phyloP scores from a whole-genome alignment of 2,113 vertebrate genomes.

The Sinocyclocheilus rhinocerous region DNA sequence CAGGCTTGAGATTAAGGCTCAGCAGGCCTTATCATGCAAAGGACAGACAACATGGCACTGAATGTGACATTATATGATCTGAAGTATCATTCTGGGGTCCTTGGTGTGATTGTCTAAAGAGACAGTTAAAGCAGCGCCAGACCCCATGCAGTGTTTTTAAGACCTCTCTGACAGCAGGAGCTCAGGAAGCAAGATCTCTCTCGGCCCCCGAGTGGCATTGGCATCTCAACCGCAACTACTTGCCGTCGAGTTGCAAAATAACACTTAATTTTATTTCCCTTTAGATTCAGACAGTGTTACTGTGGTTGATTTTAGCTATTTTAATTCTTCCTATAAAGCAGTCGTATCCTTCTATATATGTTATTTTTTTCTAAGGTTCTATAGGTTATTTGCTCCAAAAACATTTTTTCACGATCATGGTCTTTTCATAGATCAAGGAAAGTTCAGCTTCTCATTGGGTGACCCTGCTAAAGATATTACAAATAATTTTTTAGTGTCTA shows the following conservation, averaged over 20 bases:
- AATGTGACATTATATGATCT: neutral
- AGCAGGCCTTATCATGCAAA: too few species aligned
- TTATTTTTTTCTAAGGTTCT: too few species aligned
- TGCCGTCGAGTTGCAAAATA: constrained; percentile 1
- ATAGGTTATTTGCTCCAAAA: neutral
- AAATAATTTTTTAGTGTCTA: neutral
- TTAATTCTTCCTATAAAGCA: too few species aligned
- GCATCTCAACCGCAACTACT: constrained; percentile 6
- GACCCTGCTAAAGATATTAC: neutral
- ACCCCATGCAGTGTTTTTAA: neutral
- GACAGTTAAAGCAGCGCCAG: neutral
- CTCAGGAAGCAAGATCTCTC: constrained; percentile 5
- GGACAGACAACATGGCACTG: neutral
- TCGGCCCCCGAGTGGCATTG: neutral
- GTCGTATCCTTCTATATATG: too few species aligned
- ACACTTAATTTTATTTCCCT: neutral
- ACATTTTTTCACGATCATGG: neutral
- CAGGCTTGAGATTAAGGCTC: too few species aligned
- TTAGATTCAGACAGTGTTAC: neutral
- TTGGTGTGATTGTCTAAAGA: neutral
- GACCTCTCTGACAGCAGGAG: constrained; percentile 11
- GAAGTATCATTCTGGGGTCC: neutral
- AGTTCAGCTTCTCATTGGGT: neutral
- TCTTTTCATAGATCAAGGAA: neutral
- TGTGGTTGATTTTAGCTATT: too few species aligned